These are phyloP conservation scores for Botia almorhae DNA, from an alignment of 2,797 vertebrate genomes.

Conservation along the genomic window DNA sequence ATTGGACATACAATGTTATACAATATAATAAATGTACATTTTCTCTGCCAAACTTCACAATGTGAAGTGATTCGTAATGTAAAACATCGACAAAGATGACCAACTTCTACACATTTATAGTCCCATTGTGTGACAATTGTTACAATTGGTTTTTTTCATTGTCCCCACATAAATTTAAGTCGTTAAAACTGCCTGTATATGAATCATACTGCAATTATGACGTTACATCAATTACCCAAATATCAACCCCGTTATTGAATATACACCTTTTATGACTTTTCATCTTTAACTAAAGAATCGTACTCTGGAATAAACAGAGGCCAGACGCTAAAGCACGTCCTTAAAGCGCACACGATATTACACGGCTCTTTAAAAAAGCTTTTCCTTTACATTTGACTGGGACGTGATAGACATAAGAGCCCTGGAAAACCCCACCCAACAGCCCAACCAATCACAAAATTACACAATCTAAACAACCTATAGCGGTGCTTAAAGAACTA, in stretches of 20 bases:
- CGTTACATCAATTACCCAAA: background rate
- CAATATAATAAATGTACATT: too few relatives aligned
- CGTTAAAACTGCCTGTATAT: too few relatives aligned
- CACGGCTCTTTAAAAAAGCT: background rate
- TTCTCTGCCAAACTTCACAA: too few relatives aligned
- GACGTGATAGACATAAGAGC: slow-evolving; percentile 3
- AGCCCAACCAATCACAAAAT: slow-evolving; percentile 44
- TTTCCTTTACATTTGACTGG: background rate
- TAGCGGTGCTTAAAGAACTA: slow-evolving; percentile 37
- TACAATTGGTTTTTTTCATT: too few relatives aligned
- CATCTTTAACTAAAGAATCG: background rate
- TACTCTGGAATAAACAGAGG: background rate
- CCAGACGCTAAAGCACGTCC: background rate
- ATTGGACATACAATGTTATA: background rate
- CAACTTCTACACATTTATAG: too few relatives aligned
- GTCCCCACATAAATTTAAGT: too few relatives aligned
- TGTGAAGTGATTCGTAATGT: too few relatives aligned
- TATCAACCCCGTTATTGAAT: background rate
- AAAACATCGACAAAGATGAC: too few relatives aligned
- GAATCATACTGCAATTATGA: background rate
- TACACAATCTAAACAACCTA: slow-evolving; percentile 54
- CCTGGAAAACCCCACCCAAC: slow-evolving; percentile 47
- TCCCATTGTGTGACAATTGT: too few relatives aligned
- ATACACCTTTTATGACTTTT: background rate
- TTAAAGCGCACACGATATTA: background rate